Base-by-base conservation (phyloP, 2,113 vertebrate species). In the Tichodroma muraria region DNA sequence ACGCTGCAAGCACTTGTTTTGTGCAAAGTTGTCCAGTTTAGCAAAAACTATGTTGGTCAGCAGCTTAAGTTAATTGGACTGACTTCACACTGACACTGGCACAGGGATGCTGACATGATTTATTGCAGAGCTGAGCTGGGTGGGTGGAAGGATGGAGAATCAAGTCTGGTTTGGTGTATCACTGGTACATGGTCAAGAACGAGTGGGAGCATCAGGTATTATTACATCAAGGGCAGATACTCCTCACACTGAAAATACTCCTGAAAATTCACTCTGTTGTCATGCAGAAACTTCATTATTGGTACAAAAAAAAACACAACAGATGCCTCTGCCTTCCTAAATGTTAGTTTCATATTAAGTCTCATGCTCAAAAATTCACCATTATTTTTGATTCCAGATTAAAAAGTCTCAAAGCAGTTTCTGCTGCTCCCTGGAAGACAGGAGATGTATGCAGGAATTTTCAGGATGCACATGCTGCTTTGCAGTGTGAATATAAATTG, bases 61-160 rank as follows among this genome's bases (percentile, higher is more conserved):
- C 90, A 94, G 71, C 83, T 96, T 54, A 5, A 73, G 54, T 63
- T 95, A 93, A 93, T 94, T 96, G 92, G 96, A 21, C 76, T 90
- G 92, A 70, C 85, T 96, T 90, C 45, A 90, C 88, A 59, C 50
- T 87, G 90, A 88, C 94, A 91, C 47, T 49, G 89, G 85, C 88
- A 71, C 70, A 71, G 64, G 85, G 60, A 61, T 88, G 76, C 80
- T 92, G 92, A 80, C 60, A 71, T 96, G 96, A 95, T 96, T 96
- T 94, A 96, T 95, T 90, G 56, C 27, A 4, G 54, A 75, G 60
- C 80, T 4, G 18, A 68, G 71, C 71, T 73, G 72, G 85, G 85
- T 88, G 82, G 59, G 83, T 92, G 90, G 82, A 44, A 85, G 59
- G 71, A 66, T 83, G 85, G 54, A 88, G 68, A 63, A 31, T 53